Evolutionary conservation across 2,888 invertebrate species (phyloP).

Genomic region (Stenolophus ochropezus): DNA sequence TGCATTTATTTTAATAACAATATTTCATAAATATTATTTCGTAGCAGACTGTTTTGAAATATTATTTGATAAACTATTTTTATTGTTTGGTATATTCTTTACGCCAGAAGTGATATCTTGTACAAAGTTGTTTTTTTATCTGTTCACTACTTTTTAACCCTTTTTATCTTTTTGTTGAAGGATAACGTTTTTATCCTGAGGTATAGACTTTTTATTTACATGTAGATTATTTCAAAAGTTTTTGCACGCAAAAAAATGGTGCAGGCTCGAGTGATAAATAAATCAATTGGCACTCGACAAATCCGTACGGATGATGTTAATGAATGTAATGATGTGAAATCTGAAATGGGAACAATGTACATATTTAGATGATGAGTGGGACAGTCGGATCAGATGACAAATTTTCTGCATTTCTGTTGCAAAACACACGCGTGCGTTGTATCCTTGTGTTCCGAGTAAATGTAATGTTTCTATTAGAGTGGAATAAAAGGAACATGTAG

Average conservation of each 20-base stretch:
- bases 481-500: too few relatives aligned
- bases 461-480: not conserved
- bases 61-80: too few relatives aligned
- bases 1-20: too few relatives aligned
- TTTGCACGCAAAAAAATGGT: not conserved
- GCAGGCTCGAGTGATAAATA: too few relatives aligned
- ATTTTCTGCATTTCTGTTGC: not conserved
- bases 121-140: not conserved
- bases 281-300: not conserved
- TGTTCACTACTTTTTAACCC: not conserved
- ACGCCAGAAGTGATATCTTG: not conserved
- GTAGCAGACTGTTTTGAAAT: too few relatives aligned
- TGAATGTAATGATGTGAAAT: not conserved
- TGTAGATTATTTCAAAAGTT: not conserved
- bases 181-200: not conserved
- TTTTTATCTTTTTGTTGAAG: slow-evolving; percentile 1
- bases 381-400: not conserved
- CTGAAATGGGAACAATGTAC: too few relatives aligned
- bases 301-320: not conserved
- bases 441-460: not conserved
- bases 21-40: too few relatives aligned
- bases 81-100: too few relatives aligned
- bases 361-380: too few relatives aligned
- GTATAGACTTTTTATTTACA: slow-evolving; percentile 1
- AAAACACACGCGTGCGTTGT: too few relatives aligned